These are phyloP conservation scores for Vanessa tameamea DNA, from an alignment of 1,140 invertebrate species.

Conservation along the genomic window DNA sequence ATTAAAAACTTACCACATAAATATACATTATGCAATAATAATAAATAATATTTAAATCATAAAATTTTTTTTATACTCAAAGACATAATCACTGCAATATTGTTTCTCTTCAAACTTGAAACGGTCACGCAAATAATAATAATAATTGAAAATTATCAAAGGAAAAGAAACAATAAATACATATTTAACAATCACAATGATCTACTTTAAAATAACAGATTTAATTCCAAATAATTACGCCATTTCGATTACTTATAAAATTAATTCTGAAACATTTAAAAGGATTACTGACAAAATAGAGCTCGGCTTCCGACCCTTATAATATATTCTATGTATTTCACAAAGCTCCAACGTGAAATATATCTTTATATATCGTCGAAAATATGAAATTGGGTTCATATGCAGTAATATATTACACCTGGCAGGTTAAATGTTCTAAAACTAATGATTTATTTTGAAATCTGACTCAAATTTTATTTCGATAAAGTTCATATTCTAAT, in stretches of 20 bases:
- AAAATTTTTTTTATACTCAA: too few species aligned
- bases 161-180: too few species aligned
- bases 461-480: too few species aligned
- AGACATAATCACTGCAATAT: too few species aligned
- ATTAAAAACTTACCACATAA: too few species aligned
- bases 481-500: too few species aligned
- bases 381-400: slow-evolving; percentile 6
- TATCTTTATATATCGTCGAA: slow-evolving; percentile 3
- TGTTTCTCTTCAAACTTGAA: too few species aligned
- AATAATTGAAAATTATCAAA: too few species aligned
- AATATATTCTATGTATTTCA: slow-evolving; percentile 20
- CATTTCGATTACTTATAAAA: background rate
- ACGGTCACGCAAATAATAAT: too few species aligned
- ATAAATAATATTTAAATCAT: too few species aligned
- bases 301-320: slow-evolving; percentile 4
- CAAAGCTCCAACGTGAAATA: slow-evolving; percentile 20
- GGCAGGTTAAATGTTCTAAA: background rate
- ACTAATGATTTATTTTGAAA: background rate
- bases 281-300: background rate
- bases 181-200: too few species aligned
- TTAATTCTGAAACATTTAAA: background rate
- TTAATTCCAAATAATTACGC: background rate
- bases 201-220: background rate
- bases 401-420: background rate
- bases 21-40: too few species aligned